Base-by-base conservation (phyloP, 2,113 vertebrate genomes). In the Carassius gibelio region DNA sequence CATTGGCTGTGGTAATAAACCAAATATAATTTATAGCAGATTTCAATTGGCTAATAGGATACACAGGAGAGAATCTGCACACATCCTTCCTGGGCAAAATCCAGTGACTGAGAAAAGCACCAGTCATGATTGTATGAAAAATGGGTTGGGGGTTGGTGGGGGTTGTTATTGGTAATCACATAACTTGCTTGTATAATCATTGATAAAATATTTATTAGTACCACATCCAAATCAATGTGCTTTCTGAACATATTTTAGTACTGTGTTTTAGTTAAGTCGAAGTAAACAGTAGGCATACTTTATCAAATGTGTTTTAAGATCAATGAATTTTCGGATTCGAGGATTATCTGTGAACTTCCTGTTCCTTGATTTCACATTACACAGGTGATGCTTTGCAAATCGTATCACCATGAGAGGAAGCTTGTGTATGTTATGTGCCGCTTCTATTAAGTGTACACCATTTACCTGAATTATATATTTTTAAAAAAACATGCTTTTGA, bases 301-400 rank as follows among this genome's bases (percentile, higher is more conserved):
- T 84, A 69, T 76, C 81, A 83, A 85, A 84, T 68, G 81, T 45
- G 48, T 84, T 87, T 87, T 52, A 81, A 72, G 50, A 77, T 82
- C 61, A 64, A 48, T 71, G 61, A 77, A 77, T 69, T 71, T 81
- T 84, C 61, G 23, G 62, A 78, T 85, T 84, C 34, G 52, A 78
- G 30, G 48, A 85, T 75, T 85, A 76, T 81, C 81, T 84, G 57
- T 30, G 79, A 87, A 74, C 62, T 62, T 71, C 62, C 78, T 82
- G 21, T 85, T 76, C 68, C 76, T 88, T 85, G 64, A 21, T 88
- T 68, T 87, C 72, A 82, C 85, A 92, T 93, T 91, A 92, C 89
- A 91, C 90, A 90, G 87, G 87, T 90, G 88, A 91, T 83, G 85
- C 86, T 82, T 15, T 13, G 83, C 85, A 87, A 83, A 86, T 80